Percentiles rank a stretch among this genome's conserved stretches.
Evolutionary conservation across 2,888 invertebrate genomes (phyloP).

Genomic region (Trypoxylon attenuatum): DNA sequence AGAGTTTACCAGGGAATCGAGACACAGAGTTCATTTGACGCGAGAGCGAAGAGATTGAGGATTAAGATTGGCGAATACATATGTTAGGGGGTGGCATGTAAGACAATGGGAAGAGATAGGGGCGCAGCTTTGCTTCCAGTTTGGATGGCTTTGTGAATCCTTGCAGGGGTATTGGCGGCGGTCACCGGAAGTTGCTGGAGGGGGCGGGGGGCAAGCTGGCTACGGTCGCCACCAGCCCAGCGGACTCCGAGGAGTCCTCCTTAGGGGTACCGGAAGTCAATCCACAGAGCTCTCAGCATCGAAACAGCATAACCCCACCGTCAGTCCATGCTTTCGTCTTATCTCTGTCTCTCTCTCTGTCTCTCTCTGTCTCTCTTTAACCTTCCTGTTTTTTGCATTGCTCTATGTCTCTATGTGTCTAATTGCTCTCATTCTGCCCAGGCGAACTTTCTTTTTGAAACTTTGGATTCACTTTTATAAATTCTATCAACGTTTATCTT

Average conservation of each 20-base stretch:
- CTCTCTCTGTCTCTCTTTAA: too few relatives aligned
- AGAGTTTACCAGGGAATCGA: too few relatives aligned
- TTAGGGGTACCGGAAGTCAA: conserved; percentile 68
- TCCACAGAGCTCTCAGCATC: conserved; percentile 72
- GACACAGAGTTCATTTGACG: too few relatives aligned
- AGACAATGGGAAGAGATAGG: conserved; percentile 4
- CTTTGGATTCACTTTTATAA: too few relatives aligned
- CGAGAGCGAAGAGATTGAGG: too few relatives aligned
- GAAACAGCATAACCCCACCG: conserved; percentile 77
- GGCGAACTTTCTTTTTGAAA: too few relatives aligned
- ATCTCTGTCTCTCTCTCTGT: conserved; percentile 36
- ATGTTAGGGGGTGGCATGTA: background rate
- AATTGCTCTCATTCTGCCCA: background rate
- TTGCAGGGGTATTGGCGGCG: conserved; percentile 76
- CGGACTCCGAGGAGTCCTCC: conserved; percentile 75
- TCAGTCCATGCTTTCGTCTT: conserved; percentile 74
- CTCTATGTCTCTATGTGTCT: conserved; percentile 7
- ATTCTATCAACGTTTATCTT: too few relatives aligned
- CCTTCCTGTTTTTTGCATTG: conserved; percentile 1
- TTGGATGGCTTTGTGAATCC: conserved; percentile 67
- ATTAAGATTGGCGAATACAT: background rate
- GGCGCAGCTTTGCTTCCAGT: conserved; percentile 52
- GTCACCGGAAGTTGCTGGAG: conserved; percentile 76
- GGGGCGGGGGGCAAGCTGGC: conserved; percentile 76
- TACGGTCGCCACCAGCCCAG: conserved; percentile 77